Conservation (phyloP, 2,113 vertebrate species). For the Trogon melanurus region DNA sequence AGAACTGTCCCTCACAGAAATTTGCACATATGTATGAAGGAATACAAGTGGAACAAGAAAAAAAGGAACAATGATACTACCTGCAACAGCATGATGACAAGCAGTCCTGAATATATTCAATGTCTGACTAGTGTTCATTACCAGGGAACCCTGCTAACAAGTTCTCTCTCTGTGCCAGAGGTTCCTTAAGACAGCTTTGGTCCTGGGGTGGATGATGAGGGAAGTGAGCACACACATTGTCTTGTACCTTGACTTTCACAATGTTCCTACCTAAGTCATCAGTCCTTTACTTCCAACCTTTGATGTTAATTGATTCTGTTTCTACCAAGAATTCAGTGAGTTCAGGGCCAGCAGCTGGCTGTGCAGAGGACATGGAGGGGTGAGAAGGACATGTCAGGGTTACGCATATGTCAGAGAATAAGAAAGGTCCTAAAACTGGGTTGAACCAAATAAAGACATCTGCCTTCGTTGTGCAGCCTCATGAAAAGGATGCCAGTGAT, state of each 20-base stretch:
- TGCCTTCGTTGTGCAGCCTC: neutral
- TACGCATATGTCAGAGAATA: neutral
- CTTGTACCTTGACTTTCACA: neutral
- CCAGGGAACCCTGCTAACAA: neutral
- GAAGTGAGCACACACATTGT: fast-evolving
- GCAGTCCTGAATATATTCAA: fast-evolving
- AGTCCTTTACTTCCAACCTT: neutral
- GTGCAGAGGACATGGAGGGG: neutral
- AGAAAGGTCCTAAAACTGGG: neutral
- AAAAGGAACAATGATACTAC: neutral
- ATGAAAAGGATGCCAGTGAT: neutral
- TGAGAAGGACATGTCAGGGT: neutral
- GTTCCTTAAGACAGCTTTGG: neutral
- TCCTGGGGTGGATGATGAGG: neutral
- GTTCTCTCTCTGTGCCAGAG: neutral
- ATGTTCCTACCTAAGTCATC: neutral
- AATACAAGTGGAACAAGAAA: neutral
- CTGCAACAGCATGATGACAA: neutral
- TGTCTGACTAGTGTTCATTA: neutral
- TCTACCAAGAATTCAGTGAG: neutral
- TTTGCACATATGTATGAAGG: neutral
- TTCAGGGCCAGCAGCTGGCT: neutral
- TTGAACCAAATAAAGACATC: neutral
- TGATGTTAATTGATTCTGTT: neutral
- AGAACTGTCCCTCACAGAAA: neutral